Conservation (phyloP, 2,113 vertebrate species). For the Podilymbus podiceps region DNA sequence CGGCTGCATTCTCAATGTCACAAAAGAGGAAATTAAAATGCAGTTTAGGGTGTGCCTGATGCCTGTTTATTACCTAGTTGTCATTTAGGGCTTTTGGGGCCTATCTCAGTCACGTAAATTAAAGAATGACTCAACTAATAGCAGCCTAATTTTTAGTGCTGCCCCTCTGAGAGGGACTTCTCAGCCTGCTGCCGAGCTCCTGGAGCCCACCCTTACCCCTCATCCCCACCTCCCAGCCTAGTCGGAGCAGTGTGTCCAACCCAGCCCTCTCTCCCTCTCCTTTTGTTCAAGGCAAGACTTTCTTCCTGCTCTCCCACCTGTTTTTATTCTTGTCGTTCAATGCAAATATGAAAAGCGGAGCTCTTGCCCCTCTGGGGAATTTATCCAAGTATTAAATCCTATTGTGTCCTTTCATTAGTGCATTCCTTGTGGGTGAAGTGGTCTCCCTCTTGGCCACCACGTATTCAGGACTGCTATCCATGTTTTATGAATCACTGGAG, state of each 20-base stretch:
- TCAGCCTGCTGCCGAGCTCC: fast-evolving
- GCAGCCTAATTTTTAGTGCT: neutral
- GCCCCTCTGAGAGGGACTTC: neutral
- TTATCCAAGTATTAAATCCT: neutral
- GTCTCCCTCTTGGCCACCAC: neutral
- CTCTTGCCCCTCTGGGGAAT: neutral
- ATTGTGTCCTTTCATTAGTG: neutral
- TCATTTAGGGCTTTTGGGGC: neutral
- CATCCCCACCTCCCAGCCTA: neutral
- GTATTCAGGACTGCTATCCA: neutral
- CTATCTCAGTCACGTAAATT: neutral
- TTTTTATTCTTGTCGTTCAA: neutral
- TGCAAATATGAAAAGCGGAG: neutral
- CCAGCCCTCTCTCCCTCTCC: neutral
- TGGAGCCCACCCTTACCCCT: neutral
- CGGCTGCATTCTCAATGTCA: neutral
- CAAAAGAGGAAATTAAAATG: neutral
- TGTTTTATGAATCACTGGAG: conserved; percentile 33
- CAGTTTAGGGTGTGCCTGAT: neutral
- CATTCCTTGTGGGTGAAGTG: neutral
- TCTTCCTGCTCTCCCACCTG: neutral
- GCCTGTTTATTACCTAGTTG: neutral
- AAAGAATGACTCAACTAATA: conserved; percentile 12
- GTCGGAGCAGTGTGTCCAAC: neutral
- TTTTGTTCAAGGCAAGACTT: neutral